phyloP scores from a whole-genome alignment of 2,888 invertebrate genomes.

The Thymelicus acteon region DNA sequence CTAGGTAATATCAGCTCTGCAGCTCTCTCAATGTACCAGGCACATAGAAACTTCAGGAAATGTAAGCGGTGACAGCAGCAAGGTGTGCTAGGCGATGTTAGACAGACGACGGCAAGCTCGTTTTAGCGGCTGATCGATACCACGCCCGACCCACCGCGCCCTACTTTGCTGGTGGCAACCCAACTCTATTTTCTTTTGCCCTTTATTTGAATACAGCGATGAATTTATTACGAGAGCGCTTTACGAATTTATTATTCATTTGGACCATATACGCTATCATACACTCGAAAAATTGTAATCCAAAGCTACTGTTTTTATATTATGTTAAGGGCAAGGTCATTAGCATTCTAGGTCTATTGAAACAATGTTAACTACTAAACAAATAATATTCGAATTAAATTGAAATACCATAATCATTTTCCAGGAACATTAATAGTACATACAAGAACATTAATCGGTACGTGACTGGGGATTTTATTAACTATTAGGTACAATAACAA shows the following conservation, averaged over 20 bases:
- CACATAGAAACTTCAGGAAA: constrained; percentile 62
- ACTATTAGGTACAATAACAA: too few species aligned
- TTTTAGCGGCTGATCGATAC: constrained; percentile 81
- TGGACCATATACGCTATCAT: constrained; percentile 29
- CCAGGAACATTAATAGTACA: not conserved
- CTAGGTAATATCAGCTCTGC: constrained; percentile 68
- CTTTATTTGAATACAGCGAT: constrained; percentile 60
- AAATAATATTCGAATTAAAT: constrained; percentile 1
- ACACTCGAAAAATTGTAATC: constrained; percentile 31
- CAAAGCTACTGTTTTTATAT: constrained; percentile 14
- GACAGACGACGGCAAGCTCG: constrained; percentile 69
- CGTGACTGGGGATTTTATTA: too few species aligned
- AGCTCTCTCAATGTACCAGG: constrained; percentile 75
- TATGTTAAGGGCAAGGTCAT: constrained; percentile 4
- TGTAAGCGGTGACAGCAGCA: constrained; percentile 58
- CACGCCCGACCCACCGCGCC: constrained; percentile 67
- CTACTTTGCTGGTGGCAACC: constrained; percentile 72
- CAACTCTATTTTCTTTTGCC: constrained; percentile 66
- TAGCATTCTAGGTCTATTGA: constrained; percentile 3
- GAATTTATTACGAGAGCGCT: constrained; percentile 49
- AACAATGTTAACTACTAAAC: not conserved
- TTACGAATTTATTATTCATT: constrained; percentile 41
- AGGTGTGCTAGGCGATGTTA: constrained; percentile 64
- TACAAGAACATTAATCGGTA: too few species aligned
- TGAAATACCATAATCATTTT: not conserved